These are phyloP conservation scores for Planiliza haematocheilus DNA, from an alignment of 2,113 vertebrate species.

Conservation along the genomic window DNA sequence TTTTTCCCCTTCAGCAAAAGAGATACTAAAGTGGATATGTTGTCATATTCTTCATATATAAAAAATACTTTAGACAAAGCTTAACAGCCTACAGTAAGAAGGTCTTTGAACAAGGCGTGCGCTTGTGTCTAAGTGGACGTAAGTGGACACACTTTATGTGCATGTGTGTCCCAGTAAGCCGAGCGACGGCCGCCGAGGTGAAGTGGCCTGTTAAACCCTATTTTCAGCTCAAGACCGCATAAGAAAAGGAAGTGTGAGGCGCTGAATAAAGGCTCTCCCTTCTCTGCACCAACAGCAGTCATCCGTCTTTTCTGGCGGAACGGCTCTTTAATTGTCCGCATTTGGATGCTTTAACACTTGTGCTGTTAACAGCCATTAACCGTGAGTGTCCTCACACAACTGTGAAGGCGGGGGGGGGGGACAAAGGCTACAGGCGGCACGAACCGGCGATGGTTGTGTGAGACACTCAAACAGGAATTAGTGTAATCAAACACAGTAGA, in stretches of 20 bases:
- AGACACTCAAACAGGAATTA: slow-evolving; percentile 73
- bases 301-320: slow-evolving; percentile 86
- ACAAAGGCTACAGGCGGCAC: slow-evolving; percentile 80
- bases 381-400: slow-evolving; percentile 90
- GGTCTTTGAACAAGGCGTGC: slow-evolving; percentile 1
- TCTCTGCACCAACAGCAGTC: slow-evolving; percentile 83
- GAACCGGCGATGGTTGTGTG: slow-evolving; percentile 25
- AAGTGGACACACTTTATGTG: neutral
- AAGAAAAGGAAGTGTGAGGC: slow-evolving; percentile 65
- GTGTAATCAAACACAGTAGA: slow-evolving; percentile 79
- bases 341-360: slow-evolving; percentile 86
- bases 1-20: slow-evolving; percentile 19
- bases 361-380: slow-evolving; percentile 93
- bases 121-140: neutral
- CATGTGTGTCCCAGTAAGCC: slow-evolving; percentile 9
- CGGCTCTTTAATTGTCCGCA: slow-evolving; percentile 90
- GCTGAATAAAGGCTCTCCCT: slow-evolving; percentile 84
- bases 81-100: slow-evolving; percentile 4
- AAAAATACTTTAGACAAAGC: neutral
- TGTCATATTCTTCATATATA: neutral
- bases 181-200: slow-evolving; percentile 59
- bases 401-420: slow-evolving; percentile 85
- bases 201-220: slow-evolving; percentile 68
- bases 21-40: neutral
- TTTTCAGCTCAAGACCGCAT: slow-evolving; percentile 55